phyloP scores from a whole-genome alignment of 2,888 invertebrate genomes.

The Neoitamus cyanurus region DNA sequence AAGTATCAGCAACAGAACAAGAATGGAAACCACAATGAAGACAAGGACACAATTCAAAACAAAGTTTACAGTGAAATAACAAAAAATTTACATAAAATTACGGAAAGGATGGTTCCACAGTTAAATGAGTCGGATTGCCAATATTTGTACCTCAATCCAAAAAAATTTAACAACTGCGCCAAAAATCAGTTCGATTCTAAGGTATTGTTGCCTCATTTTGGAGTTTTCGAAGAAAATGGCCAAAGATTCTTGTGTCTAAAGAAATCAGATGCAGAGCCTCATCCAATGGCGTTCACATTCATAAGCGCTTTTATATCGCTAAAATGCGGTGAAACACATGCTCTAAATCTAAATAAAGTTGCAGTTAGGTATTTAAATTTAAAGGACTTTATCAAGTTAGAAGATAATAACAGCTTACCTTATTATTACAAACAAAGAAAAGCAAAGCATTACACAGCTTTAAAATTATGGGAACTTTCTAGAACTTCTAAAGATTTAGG shows the following conservation, averaged over 20 bases:
- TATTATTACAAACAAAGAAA: background rate
- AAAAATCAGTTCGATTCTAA: background rate
- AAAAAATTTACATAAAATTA: background rate
- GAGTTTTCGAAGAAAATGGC: background rate
- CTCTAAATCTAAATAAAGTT: background rate
- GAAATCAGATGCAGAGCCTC: background rate
- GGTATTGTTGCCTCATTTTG: background rate
- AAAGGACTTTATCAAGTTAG: background rate
- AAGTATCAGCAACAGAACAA: background rate
- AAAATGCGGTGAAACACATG: background rate
- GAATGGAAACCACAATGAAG: background rate
- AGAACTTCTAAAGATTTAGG: background rate
- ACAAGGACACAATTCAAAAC: background rate
- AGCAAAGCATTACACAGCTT: background rate
- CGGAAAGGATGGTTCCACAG: background rate
- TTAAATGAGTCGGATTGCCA: background rate
- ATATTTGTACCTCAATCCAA: background rate
- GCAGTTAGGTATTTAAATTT: background rate
- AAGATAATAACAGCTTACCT: background rate
- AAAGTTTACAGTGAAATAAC: background rate
- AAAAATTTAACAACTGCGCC: background rate
- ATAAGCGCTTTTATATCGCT: background rate
- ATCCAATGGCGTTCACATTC: background rate
- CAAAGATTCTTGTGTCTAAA: background rate
- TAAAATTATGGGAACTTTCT: background rate